phyloP scores from a whole-genome alignment of 2,888 invertebrate genomes.

The Cantharis lateralis region DNA sequence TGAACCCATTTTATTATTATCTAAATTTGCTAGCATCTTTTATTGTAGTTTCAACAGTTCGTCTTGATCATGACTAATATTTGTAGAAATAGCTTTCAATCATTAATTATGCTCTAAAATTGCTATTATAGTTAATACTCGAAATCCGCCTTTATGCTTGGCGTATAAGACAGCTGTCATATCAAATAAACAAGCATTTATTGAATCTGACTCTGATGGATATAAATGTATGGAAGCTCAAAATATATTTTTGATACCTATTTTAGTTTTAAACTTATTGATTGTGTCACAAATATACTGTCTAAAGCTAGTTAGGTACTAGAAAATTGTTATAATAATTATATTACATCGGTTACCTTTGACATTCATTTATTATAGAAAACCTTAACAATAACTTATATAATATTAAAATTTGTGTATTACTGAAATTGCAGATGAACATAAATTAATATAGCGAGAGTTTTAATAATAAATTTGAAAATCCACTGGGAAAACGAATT shows the following conservation, averaged over 20 bases:
- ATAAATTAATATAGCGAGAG: too few relatives aligned
- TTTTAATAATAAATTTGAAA: too few relatives aligned
- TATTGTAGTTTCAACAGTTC: background rate
- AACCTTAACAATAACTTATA: background rate
- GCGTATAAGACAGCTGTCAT: background rate
- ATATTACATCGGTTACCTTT: background rate
- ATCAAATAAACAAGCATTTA: background rate
- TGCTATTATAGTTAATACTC: background rate
- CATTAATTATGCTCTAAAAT: background rate
- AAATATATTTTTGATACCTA: background rate
- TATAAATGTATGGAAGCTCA: background rate
- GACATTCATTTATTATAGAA: background rate
- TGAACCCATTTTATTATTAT: conserved; percentile 26
- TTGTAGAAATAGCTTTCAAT: background rate
- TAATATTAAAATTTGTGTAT: background rate
- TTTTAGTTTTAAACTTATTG: background rate
- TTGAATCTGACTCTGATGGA: background rate
- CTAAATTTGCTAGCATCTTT: background rate
- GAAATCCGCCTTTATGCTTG: background rate
- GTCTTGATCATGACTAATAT: background rate
- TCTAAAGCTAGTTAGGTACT: background rate
- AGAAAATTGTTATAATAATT: background rate
- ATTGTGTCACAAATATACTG: background rate
- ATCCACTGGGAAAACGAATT: too few relatives aligned
- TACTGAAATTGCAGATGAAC: too few relatives aligned